Conservation (phyloP, 2,888 invertebrate species). For the Meiosimyza decipiens region DNA sequence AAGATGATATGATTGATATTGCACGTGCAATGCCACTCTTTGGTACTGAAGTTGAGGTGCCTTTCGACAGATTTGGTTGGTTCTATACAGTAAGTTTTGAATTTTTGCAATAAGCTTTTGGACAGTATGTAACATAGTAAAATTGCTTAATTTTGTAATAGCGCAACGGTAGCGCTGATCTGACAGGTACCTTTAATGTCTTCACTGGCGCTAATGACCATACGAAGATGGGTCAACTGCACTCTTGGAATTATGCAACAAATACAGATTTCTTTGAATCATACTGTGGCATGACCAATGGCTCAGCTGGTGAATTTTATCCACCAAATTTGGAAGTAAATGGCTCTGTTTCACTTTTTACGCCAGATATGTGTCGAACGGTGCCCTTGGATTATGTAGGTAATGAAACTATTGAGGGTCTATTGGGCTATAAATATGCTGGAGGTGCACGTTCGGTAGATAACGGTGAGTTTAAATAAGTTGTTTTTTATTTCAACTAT, state of each 20-base stretch:
- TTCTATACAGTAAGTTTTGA: slow-evolving; percentile 74
- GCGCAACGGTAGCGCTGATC: slow-evolving; percentile 82
- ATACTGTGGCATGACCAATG: slow-evolving; percentile 73
- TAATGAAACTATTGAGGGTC: slow-evolving; percentile 70
- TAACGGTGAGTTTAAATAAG: slow-evolving; percentile 69
- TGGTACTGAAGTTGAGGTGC: slow-evolving; percentile 70
- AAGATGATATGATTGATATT: slow-evolving; percentile 77
- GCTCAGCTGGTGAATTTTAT: slow-evolving; percentile 85
- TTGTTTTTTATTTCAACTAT: neutral
- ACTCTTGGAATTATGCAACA: slow-evolving; percentile 78
- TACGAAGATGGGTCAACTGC: slow-evolving; percentile 74
- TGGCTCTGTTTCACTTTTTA: slow-evolving; percentile 73
- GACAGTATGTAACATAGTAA: neutral
- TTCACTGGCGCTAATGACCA: slow-evolving; percentile 76
- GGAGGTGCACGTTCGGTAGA: slow-evolving; percentile 75
- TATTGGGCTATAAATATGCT: slow-evolving; percentile 76
- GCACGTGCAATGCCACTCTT: slow-evolving; percentile 72
- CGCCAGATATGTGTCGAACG: slow-evolving; percentile 81
- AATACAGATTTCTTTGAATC: slow-evolving; percentile 69
- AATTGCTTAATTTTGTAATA: slow-evolving; percentile 63
- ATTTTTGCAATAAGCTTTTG: neutral
- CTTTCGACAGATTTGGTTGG: slow-evolving; percentile 86
- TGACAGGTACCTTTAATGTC: slow-evolving; percentile 83
- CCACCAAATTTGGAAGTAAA: slow-evolving; percentile 73
- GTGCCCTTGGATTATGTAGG: slow-evolving; percentile 73